Percentiles rank a stretch among this genome's conserved stretches.
Evolutionary conservation across 1,140 invertebrate genomes (phyloP).

Genomic region (Mercenaria mercenaria): DNA sequence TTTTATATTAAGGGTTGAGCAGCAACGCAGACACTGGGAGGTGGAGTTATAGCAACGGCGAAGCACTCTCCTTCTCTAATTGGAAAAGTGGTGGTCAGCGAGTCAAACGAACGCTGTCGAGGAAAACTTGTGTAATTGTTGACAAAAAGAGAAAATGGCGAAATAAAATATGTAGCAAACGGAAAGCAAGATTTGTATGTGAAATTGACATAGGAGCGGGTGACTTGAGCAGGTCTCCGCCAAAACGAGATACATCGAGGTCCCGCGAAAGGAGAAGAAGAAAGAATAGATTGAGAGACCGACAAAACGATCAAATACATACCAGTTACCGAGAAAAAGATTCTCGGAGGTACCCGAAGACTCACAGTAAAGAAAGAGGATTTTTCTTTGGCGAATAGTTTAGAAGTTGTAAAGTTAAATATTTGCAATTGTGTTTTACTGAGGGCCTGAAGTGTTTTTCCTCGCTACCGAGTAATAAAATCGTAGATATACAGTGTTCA

Average conservation of each 20-base stretch:
- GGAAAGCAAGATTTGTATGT: constrained; percentile 80
- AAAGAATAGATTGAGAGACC: constrained; percentile 20
- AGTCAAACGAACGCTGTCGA: constrained; percentile 70
- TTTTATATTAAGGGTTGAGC: constrained; percentile 80
- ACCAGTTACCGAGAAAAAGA: neutral
- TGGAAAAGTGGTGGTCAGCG: constrained; percentile 78
- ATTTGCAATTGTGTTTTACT: neutral
- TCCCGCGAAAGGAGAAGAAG: neutral
- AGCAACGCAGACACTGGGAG: constrained; percentile 71
- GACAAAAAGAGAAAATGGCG: constrained; percentile 79
- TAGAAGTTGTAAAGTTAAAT: neutral
- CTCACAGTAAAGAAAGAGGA: constrained; percentile 10
- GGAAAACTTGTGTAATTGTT: constrained; percentile 83
- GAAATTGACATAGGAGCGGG: constrained; percentile 69
- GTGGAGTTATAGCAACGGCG: constrained; percentile 80
- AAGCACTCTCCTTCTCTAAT: constrained; percentile 72
- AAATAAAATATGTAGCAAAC: constrained; percentile 82
- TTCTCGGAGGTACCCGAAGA: constrained; percentile 35
- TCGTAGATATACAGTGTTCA: neutral
- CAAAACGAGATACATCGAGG: constrained; percentile 46
- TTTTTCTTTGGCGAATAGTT: constrained; percentile 3
- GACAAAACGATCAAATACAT: neutral
- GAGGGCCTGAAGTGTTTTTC: neutral
- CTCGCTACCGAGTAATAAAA: neutral
- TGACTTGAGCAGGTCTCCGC: constrained; percentile 31